Percentiles rank a stretch among this genome's conserved stretches.
Evolutionary conservation across 2,888 invertebrate species (phyloP).

Genomic region (Iphiclides podalirius): DNA sequence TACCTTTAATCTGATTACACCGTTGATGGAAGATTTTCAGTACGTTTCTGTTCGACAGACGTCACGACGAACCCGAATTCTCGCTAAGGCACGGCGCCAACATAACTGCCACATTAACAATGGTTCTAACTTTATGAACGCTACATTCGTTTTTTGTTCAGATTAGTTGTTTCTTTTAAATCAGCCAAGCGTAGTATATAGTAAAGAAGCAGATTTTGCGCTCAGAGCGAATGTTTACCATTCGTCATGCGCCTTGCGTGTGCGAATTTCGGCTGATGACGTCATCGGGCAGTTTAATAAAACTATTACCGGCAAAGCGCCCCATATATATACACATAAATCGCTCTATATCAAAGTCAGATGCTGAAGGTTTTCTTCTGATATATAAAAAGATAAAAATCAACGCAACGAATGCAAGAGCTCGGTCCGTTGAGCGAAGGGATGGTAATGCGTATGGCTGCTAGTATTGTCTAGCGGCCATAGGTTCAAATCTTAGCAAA

Average conservation of each 20-base stretch:
- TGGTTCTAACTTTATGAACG: not conserved
- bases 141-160: not conserved
- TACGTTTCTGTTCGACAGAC: too few species aligned
- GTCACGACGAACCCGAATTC: too few species aligned
- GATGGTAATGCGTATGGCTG: too few species aligned
- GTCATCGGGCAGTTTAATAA: constrained; percentile 11
- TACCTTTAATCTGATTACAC: too few species aligned
- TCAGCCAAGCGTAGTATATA: not conserved
- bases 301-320: constrained; percentile 2
- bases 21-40: too few species aligned
- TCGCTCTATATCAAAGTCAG: not conserved
- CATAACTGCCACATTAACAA: too few species aligned
- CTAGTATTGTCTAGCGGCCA: too few species aligned
- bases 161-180: not conserved
- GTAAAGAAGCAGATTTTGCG: not conserved
- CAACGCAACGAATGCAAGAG: too few species aligned
- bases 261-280: constrained; percentile 9
- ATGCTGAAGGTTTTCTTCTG: not conserved
- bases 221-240: constrained; percentile 12
- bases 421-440: too few species aligned
- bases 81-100: too few species aligned
- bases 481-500: not conserved
- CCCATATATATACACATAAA: not conserved
- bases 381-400: not conserved
- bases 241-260: constrained; percentile 2